A percentile compares a stretch with the other conserved stretches of the same genome.
Conservation (phyloP, 1,140 invertebrate genomes). For the Parasteatoda tepidariorum region DNA sequence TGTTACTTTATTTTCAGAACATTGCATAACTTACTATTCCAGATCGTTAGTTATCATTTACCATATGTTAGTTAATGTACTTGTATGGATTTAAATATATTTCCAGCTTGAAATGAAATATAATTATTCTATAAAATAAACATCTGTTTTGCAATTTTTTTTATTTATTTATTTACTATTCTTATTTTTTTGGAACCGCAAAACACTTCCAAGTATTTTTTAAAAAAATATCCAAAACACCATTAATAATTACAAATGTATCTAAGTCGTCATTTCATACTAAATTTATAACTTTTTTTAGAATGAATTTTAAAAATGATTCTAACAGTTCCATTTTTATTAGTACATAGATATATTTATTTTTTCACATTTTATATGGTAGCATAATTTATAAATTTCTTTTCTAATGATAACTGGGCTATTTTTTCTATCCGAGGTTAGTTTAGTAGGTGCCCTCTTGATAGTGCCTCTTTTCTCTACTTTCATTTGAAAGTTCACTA, state of each 20-base stretch:
- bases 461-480: slow-evolving; percentile 21
- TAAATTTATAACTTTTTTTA: not conserved
- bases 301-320: not conserved
- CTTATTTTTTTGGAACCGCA: no score
- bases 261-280: not conserved
- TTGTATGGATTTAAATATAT: no score
- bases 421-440: not conserved
- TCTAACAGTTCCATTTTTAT: not conserved
- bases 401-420: not conserved
- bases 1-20: no score
- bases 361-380: not conserved
- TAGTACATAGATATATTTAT: not conserved
- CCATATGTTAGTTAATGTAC: no score
- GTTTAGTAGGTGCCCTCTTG: slow-evolving; percentile 10
- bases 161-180: no score
- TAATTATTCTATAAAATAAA: no score
- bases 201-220: no score
- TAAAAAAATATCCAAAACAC: no score
- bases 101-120: no score
- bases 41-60: no score
- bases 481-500: slow-evolving; percentile 50
- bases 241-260: not conserved
- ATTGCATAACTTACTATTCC: no score
- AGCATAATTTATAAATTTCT: not conserved
- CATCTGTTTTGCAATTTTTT: no score